phyloP scores from a whole-genome alignment of 2,797 vertebrate species.

The Pangasius krempfi region DNA sequence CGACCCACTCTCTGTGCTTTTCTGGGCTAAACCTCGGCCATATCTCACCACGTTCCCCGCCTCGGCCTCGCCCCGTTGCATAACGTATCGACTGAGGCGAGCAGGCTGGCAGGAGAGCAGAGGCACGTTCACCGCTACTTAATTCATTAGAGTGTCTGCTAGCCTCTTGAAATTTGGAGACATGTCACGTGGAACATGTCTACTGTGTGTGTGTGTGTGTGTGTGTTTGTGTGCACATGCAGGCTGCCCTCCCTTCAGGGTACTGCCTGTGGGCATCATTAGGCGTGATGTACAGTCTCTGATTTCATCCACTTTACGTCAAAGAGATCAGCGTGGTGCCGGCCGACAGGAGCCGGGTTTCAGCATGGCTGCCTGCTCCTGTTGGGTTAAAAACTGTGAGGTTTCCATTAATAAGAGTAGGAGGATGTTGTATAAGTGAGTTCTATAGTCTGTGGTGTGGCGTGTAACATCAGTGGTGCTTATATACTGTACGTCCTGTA shows the following conservation, averaged over 20 bases:
- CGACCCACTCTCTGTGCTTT: conserved; percentile 27
- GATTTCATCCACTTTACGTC: conserved; percentile 59
- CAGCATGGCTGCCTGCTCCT: conserved; percentile 26
- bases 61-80: conserved; percentile 27
- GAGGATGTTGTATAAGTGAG: neutral
- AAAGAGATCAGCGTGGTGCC: conserved; percentile 45
- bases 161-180: conserved; percentile 25
- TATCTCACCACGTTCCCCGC: conserved; percentile 29
- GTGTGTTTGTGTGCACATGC: conserved; percentile 32
- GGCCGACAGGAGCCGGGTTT: conserved; percentile 41
- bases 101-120: conserved; percentile 6
- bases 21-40: conserved; percentile 19
- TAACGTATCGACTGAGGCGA: conserved; percentile 30
- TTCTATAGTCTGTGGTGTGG: neutral
- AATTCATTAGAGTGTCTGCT: conserved; percentile 43
- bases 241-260: conserved; percentile 44
- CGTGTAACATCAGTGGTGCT: neutral
- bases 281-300: conserved; percentile 56
- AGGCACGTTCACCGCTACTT: neutral
- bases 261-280: conserved; percentile 52
- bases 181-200: neutral
- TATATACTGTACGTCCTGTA: neutral
- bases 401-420: neutral
- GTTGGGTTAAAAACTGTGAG: neutral
- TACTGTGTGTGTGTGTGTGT: conserved; percentile 18